A percentile compares a stretch with the other conserved stretches of the same genome.
Conservation (phyloP, 2,888 invertebrate genomes). For the Athalia cordata region DNA sequence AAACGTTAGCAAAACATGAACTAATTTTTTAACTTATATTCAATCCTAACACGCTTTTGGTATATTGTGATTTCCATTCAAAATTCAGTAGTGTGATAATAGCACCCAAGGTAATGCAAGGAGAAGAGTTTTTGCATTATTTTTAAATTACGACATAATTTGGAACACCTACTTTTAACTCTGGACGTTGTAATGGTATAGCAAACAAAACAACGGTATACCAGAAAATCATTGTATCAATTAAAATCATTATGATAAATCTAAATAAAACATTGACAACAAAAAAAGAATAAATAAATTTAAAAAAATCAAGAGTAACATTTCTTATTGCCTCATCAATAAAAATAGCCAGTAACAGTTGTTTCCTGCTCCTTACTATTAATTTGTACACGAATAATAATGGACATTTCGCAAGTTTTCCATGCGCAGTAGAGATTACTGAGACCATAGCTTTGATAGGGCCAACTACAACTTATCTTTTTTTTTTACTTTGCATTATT, state of each 20-base stretch:
- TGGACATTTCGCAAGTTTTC: too few relatives aligned
- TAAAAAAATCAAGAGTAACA: too few relatives aligned
- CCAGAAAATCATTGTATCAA: constrained; percentile 72
- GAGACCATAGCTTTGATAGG: too few relatives aligned
- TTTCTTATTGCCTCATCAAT: too few relatives aligned
- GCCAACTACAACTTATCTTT: too few relatives aligned
- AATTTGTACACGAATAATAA: too few relatives aligned
- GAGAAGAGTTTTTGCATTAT: neutral
- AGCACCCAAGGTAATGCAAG: neutral
- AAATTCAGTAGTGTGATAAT: constrained; percentile 28
- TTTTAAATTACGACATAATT: neutral
- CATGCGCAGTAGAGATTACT: too few relatives aligned
- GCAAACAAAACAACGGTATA: constrained; percentile 66
- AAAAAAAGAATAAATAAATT: constrained; percentile 12
- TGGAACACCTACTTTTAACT: neutral
- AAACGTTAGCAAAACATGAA: neutral
- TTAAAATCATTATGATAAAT: constrained; percentile 71
- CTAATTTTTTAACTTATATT: neutral
- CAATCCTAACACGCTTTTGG: too few relatives aligned
- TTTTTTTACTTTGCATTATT: too few relatives aligned
- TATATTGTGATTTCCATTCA: too few relatives aligned
- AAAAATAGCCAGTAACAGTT: too few relatives aligned
- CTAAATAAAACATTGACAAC: constrained; percentile 67
- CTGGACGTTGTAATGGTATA: constrained; percentile 35
- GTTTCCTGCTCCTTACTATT: too few relatives aligned